Conservation (phyloP, 2,888 invertebrate genomes). For the Drosophila testacea region DNA sequence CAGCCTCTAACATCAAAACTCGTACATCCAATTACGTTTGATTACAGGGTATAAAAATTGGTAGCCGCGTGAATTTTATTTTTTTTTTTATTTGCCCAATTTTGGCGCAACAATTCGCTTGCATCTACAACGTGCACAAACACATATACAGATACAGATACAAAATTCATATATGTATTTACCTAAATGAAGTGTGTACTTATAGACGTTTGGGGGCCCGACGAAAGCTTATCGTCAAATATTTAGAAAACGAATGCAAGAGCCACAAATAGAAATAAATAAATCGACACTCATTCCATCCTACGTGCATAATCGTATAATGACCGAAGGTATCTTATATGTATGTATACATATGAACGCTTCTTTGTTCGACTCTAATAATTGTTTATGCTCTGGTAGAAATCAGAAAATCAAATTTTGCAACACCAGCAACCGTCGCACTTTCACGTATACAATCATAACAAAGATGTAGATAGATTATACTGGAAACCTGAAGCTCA, state of each 20-base stretch:
- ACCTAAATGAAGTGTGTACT: constrained; percentile 29
- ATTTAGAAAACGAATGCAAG: constrained; percentile 29
- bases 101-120: constrained; percentile 16
- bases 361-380: constrained; percentile 13
- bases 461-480: not conserved
- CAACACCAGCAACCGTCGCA: constrained; percentile 1
- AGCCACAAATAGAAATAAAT: constrained; percentile 11
- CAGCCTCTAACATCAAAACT: not conserved
- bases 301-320: constrained; percentile 7
- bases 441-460: not conserved
- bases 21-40: not conserved
- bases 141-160: constrained; percentile 12
- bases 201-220: constrained; percentile 9
- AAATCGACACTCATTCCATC: not conserved
- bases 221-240: constrained; percentile 28
- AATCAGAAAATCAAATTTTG: constrained; percentile 5
- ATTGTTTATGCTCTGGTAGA: constrained; percentile 19
- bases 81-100: constrained; percentile 13
- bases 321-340: constrained; percentile 5
- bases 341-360: not conserved
- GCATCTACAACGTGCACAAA: constrained; percentile 24
- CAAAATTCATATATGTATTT: not conserved
- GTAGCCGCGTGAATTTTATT: constrained; percentile 13
- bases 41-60: constrained; percentile 16
- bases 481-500: constrained; percentile 7